Evolutionary conservation across 2,888 invertebrate genomes (phyloP), one percentile per base, ranked within the genome.

Genomic region (Spisula subtruncata): DNA sequence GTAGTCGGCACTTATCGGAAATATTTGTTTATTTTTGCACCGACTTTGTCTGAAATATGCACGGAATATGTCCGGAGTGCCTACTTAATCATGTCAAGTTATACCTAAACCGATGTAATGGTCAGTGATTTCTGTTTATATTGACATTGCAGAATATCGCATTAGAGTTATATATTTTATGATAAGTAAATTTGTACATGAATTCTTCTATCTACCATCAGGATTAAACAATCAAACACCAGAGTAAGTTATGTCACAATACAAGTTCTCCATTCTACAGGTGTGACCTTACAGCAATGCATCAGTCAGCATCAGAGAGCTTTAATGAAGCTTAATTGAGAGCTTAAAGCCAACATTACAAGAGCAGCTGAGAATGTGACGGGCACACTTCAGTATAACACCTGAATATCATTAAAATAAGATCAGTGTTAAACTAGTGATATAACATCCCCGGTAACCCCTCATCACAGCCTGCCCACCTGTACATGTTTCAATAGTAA

Each of bases 391-490:
- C 14, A 75, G 32, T 32, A 71, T 32, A 32, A 75, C 75, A 75
- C 75, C 75, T 75, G 75, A 35, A 20, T 35, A 18, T 75, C 75
- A 75, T 75, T 75, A 75, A 75, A 75, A 2, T 75, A 32, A 75
- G 35, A 75, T 75, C 25, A 35, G 75, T 35, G 29, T 35, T 32
- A 32, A 75, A 75, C 35, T 75, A 18, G 75, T 35, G 75, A 75
- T 32, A 75, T 16, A 75, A 75, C 18, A 75, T 29, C 75, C 8
- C 5, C 25, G 60, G 10, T 1, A 25, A 10, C 60, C 60, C 25
- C n/a, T 66, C 25, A 66, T 66, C 60, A 25, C 25, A 66, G 25
- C n/a, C 60, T n/a, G 25, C 60, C 60, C 60, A 66, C 60, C 60
- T 66, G 60, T 66, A 66, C 0, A 51, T 25, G 5, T 20, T 66